phyloP scores from a whole-genome alignment of 2,113 vertebrate genomes.

The Chunga burmeisteri region DNA sequence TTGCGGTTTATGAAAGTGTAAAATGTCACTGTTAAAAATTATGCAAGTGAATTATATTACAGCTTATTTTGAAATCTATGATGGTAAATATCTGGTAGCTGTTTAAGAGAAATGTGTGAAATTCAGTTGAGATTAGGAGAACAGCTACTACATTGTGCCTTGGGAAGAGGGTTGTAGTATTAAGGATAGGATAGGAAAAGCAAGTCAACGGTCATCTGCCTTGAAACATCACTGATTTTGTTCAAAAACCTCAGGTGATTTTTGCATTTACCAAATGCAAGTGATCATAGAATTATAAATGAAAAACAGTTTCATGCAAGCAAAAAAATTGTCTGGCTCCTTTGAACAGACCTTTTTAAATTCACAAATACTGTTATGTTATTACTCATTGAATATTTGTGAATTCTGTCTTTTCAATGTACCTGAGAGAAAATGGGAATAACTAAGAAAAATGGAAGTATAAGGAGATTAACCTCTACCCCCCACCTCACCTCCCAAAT shows the following conservation, averaged over 20 bases:
- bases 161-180: not conserved
- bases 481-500: not conserved
- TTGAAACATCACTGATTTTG: not conserved
- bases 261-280: not conserved
- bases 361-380: not conserved
- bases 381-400: not conserved
- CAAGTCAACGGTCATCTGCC: not conserved
- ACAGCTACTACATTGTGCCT: not conserved
- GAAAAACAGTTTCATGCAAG: not conserved
- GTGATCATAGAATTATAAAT: not conserved
- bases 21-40: conserved; percentile 15
- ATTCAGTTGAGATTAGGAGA: not conserved
- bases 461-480: not conserved
- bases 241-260: not conserved
- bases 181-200: not conserved
- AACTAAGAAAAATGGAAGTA: not conserved
- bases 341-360: not conserved
- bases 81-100: not conserved
- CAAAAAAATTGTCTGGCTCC: not conserved
- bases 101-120: not conserved
- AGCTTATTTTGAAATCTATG: not conserved
- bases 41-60: conserved; percentile 4
- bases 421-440: not conserved
- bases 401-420: not conserved
- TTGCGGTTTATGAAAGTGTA: conserved; percentile 35